A percentile compares a stretch with the other conserved stretches of the same genome.
Evolutionary conservation across 2,888 invertebrate genomes (phyloP).

Genomic region (Epiblema foenella): DNA sequence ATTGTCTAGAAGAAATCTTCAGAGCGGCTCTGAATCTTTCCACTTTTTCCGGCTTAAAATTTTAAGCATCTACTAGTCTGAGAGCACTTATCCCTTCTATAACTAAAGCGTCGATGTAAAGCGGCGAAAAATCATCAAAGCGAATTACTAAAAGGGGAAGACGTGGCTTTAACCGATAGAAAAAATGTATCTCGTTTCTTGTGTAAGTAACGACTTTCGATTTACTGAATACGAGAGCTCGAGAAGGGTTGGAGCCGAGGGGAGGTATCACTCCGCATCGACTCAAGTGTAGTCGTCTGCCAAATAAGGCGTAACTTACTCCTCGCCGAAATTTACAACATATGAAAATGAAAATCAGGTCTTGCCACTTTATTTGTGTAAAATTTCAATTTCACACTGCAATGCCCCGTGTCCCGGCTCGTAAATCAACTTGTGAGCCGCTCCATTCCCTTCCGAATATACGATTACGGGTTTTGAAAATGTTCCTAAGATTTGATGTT

Average conservation of each 20-base stretch:
- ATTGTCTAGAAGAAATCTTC: not conserved
- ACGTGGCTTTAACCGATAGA: slow-evolving; percentile 65
- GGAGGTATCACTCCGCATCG: slow-evolving; percentile 73
- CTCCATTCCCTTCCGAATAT: slow-evolving; percentile 19
- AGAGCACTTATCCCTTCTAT: slow-evolving; percentile 35
- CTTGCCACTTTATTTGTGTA: slow-evolving; percentile 63
- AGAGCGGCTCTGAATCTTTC: slow-evolving; percentile 2
- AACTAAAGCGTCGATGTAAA: slow-evolving; percentile 57
- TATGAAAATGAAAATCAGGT: slow-evolving; percentile 64
- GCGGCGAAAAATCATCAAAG: slow-evolving; percentile 68
- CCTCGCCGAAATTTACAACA: slow-evolving; percentile 65
- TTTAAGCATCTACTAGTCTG: slow-evolving; percentile 20
- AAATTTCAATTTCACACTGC: slow-evolving; percentile 75
- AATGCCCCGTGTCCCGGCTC: slow-evolving; percentile 56
- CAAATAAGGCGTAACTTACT: slow-evolving; percentile 79
- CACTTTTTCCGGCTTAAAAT: slow-evolving; percentile 9
- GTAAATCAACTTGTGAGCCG: slow-evolving; percentile 49
- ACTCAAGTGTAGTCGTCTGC: slow-evolving; percentile 72
- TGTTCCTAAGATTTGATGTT: slow-evolving; percentile 20
- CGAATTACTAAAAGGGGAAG: slow-evolving; percentile 64
- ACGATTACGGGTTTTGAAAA: slow-evolving; percentile 29
- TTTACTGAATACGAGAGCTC: slow-evolving; percentile 76
- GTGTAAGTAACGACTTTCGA: slow-evolving; percentile 77
- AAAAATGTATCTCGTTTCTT: slow-evolving; percentile 75
- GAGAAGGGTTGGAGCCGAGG: slow-evolving; percentile 70